These are phyloP conservation scores for Scylla paramamosain DNA, from an alignment of 1,140 invertebrate genomes.

Conservation along the genomic window DNA sequence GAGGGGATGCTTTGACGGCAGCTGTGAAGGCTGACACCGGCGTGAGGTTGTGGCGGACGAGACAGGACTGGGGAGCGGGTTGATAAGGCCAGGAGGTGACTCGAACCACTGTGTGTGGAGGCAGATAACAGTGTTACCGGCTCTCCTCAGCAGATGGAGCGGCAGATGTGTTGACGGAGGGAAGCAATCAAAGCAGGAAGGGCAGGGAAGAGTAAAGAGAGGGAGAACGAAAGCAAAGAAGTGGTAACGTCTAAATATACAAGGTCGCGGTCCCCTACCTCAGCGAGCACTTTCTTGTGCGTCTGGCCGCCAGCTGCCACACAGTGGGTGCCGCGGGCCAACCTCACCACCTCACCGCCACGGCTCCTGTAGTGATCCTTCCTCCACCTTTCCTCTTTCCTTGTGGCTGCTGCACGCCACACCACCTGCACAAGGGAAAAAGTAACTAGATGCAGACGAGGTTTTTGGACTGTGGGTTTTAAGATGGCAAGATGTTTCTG, in stretches of 20 bases:
- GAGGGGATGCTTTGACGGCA: neutral
- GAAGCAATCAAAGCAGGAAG: neutral
- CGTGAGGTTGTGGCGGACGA: neutral
- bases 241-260: slow-evolving; percentile 10
- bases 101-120: too few species aligned
- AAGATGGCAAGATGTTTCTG: too few species aligned
- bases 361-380: neutral
- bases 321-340: neutral
- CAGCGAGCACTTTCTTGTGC: neutral
- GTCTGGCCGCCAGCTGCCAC: neutral
- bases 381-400: too few species aligned
- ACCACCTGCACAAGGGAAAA: too few species aligned
- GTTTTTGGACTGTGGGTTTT: too few species aligned
- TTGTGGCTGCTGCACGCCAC: too few species aligned
- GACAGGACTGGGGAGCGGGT: neutral
- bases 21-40: neutral
- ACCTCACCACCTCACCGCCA: neutral
- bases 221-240: neutral
- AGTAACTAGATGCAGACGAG: too few species aligned
- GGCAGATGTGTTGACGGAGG: neutral
- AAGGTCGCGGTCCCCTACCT: neutral
- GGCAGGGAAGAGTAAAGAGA: neutral
- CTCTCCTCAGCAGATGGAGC: neutral
- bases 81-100: too few species aligned
- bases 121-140: too few species aligned